Base-by-base conservation (phyloP, 2,797 vertebrate genomes). In the Borostomias antarcticus region DNA sequence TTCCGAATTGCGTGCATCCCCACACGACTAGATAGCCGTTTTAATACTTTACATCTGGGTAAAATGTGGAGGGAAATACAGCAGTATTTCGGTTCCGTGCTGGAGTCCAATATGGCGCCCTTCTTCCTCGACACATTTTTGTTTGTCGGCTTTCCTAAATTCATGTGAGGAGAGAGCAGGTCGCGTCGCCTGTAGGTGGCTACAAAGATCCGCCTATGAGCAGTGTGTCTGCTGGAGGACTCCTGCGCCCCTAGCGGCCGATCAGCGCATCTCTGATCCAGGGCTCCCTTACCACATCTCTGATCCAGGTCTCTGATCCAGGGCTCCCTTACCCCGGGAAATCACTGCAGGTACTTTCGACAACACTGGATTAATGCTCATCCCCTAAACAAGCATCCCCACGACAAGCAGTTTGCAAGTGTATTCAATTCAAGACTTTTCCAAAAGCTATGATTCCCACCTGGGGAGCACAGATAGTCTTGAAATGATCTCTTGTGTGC, bases 91-190 rank as follows among this genome's bases (percentile, higher is more conserved):
- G 66, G 70, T 77, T 74, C 57, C 30, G 66, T 74, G 69, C 75
- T 75, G 67, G 52, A 80, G 82, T 85, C 88, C 91, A 93, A 92
- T 84, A 92, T 93, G 92, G 91, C 92, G 91, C 88, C 91, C 86
- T 87, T 86, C 80, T 80, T 85, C 80, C 79, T 70, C 86, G 82
- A 89, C 86, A 89, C 78, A 77, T 87, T 88, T 82, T 85, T 83
- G 75, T 87, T 87, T 88, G 85, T 86, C 85, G 82, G 83, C 77
- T 91, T 89, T 86, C 74, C 87, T 86, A 88, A 88, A 91, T 89
- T 89, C 78, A 83, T 85, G 79, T 77, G 59, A 77, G 61, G 64
- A 72, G 37, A 79, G 70, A 62, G 71, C 69, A 79, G 69, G 72
- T 64, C 21, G 58, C 62, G 80, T 61, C 72, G 76, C 89, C 90